Conservation (phyloP, 2,888 invertebrate genomes). For the Belgica antarctica region DNA sequence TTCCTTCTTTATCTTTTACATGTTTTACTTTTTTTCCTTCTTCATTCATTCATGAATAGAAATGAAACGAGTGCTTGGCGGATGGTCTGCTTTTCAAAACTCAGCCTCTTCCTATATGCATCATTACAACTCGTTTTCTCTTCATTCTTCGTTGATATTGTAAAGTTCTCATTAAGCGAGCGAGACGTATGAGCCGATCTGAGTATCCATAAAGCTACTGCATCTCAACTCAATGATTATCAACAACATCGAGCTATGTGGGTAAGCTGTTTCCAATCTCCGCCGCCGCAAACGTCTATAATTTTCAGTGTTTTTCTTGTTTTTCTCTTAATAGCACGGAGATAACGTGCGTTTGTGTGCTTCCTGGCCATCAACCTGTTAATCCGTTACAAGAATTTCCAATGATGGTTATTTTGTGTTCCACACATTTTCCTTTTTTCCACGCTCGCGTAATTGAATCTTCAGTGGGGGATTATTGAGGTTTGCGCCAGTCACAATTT, state of each 20-base stretch:
- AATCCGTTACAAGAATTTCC: conserved; percentile 24
- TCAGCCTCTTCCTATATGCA: conserved; percentile 17
- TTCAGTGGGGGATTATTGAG: conserved; percentile 31
- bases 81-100: conserved; percentile 26
- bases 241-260: conserved; percentile 19
- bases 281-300: conserved; percentile 4
- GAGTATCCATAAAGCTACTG: conserved; percentile 10
- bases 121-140: not conserved
- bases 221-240: conserved; percentile 25
- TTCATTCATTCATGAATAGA: conserved; percentile 10
- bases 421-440: not conserved
- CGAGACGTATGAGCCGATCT: conserved; percentile 9
- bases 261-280: conserved; percentile 12
- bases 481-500: not conserved
- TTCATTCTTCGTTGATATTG: conserved; percentile 4
- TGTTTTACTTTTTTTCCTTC: conserved; percentile 15
- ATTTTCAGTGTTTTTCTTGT: not conserved
- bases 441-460: conserved; percentile 31
- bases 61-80: not conserved
- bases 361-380: conserved; percentile 1
- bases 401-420: not conserved
- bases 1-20: conserved; percentile 41
- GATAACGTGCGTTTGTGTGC: conserved; percentile 24
- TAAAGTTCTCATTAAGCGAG: conserved; percentile 28
- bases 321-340: not conserved